Evolutionary conservation across 1,140 invertebrate genomes (phyloP).

Genomic region (Gryllus bimaculatus): DNA sequence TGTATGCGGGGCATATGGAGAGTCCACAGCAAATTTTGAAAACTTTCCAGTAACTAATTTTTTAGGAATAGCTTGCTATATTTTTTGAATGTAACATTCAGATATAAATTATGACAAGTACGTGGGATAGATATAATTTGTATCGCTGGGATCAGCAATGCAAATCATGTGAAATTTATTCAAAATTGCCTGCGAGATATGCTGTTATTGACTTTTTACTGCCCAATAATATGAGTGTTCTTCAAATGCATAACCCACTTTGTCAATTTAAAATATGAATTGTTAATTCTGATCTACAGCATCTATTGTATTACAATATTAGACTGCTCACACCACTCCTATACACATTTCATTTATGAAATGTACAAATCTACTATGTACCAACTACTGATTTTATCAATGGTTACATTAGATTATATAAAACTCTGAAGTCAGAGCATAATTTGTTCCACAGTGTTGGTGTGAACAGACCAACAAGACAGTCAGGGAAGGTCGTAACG

Average conservation of each 20-base stretch:
- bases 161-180: no score
- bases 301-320: slow-evolving; percentile 1
- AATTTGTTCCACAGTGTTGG: slow-evolving; percentile 13
- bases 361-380: slow-evolving; percentile 2
- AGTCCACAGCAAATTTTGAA: no score
- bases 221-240: background rate
- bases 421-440: background rate
- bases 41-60: no score
- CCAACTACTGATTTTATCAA: slow-evolving; percentile 8
- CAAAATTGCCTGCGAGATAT: no score
- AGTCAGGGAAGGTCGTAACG: background rate
- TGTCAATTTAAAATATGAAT: background rate
- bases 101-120: no score
- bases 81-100: no score
- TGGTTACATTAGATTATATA: background rate
- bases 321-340: slow-evolving; percentile 13
- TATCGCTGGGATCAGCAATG: no score
- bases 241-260: background rate
- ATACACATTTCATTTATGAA: background rate
- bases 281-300: background rate
- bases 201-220: background rate
- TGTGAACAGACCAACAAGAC: slow-evolving; percentile 12
- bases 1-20: no score
- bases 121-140: no score
- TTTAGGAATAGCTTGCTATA: no score